These are phyloP conservation scores for Ectemnius lituratus DNA, from an alignment of 2,888 invertebrate genomes.

Conservation along the genomic window DNA sequence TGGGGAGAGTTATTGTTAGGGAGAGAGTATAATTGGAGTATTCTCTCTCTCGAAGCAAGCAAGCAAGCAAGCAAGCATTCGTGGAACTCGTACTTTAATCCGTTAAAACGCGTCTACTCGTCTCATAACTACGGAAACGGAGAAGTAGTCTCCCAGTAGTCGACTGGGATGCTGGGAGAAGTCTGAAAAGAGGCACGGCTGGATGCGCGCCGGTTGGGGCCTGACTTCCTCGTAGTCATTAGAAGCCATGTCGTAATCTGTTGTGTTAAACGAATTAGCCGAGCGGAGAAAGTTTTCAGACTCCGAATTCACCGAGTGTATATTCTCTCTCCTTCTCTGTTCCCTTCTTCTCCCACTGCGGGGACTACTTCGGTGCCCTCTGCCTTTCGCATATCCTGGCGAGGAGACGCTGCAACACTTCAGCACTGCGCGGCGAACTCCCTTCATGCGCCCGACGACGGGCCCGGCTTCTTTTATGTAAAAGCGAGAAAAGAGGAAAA, in stretches of 20 bases:
- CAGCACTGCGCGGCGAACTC: neutral
- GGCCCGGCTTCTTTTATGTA: slow-evolving; percentile 21
- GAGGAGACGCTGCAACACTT: slow-evolving; percentile 2
- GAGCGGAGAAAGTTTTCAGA: slow-evolving; percentile 59
- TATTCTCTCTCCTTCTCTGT: slow-evolving; percentile 28
- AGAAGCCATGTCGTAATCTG: slow-evolving; percentile 52
- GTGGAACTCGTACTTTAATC: neutral
- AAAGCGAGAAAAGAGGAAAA: slow-evolving; percentile 8
- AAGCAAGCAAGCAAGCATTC: neutral
- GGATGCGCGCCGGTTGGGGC: slow-evolving; percentile 24
- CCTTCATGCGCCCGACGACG: slow-evolving; percentile 10
- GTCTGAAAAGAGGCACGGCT: slow-evolving; percentile 14
- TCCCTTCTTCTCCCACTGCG: slow-evolving; percentile 10
- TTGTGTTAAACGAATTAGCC: slow-evolving; percentile 52
- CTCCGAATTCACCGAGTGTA: slow-evolving; percentile 41
- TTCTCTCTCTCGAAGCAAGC: neutral
- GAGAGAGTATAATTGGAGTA: slow-evolving; percentile 3
- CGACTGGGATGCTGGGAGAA: too few species aligned
- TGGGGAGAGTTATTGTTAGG: too few species aligned
- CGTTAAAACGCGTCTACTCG: slow-evolving; percentile 2
- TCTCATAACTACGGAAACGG: slow-evolving; percentile 27
- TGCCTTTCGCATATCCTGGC: slow-evolving; percentile 9
- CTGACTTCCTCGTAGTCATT: slow-evolving; percentile 44
- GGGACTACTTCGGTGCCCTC: neutral
- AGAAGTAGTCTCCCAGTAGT: slow-evolving; percentile 15